Percentiles rank a stretch among this genome's conserved stretches.
Evolutionary conservation across 1,140 invertebrate genomes (phyloP).

Genomic region (Drosophila virilis): DNA sequence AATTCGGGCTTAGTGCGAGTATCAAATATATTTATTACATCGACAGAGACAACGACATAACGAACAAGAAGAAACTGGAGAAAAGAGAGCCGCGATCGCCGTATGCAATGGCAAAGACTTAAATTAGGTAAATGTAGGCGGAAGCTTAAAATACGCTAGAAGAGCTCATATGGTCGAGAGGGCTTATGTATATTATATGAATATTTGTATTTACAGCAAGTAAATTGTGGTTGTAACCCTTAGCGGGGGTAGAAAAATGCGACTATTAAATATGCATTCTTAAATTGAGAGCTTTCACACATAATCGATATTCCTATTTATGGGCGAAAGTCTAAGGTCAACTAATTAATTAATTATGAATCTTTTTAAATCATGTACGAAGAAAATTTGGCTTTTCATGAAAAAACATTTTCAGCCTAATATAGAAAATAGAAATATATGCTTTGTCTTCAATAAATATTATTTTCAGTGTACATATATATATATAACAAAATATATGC

Average conservation of each 20-base stretch:
- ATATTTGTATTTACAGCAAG: too few relatives aligned
- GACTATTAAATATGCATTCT: too few relatives aligned
- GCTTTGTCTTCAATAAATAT: not conserved
- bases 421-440: too few relatives aligned
- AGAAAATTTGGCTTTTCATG: not conserved
- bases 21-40: constrained; percentile 57
- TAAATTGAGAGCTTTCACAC: too few relatives aligned
- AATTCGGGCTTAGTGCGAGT: constrained; percentile 76
- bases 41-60: constrained; percentile 32
- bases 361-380: not conserved
- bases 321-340: too few relatives aligned
- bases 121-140: constrained; percentile 32
- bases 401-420: constrained; percentile 6
- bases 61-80: constrained; percentile 19
- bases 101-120: constrained; percentile 37
- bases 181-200: too few relatives aligned
- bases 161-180: not conserved
- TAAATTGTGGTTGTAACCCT: too few relatives aligned
- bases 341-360: not conserved
- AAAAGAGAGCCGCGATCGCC: constrained; percentile 34
- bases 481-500: constrained; percentile 24
- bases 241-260: too few relatives aligned
- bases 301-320: too few relatives aligned
- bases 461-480: constrained; percentile 13
- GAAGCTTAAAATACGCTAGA: constrained; percentile 27